A percentile compares a stretch with the other conserved stretches of the same genome.
Conservation (phyloP, 2,888 invertebrate species). For the Rhodophaea formosa region DNA sequence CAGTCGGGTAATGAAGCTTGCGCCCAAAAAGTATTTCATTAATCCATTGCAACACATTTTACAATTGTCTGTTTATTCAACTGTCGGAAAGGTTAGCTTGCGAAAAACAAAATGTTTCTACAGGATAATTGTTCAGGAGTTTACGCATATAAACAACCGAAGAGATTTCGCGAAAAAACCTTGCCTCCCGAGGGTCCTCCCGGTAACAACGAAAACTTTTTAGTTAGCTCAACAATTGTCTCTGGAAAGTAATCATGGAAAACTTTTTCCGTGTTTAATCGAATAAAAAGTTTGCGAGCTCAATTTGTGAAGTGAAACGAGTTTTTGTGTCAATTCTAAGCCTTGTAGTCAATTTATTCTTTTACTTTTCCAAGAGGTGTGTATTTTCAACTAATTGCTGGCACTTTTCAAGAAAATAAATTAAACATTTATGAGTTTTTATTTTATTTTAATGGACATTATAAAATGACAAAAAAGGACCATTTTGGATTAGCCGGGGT, state of each 20-base stretch:
- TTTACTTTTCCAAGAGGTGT: no score
- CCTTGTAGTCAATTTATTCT: no score
- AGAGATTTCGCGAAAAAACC: constrained; percentile 32
- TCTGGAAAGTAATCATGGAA: constrained; percentile 32
- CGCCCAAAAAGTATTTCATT: no score
- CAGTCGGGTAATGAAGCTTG: no score
- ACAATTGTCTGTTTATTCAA: no score
- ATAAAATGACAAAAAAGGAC: no score
- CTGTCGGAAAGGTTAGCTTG: constrained; percentile 2
- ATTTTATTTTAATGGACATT: no score
- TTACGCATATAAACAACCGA: constrained; percentile 36
- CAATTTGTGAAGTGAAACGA: not conserved
- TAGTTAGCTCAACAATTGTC: constrained; percentile 35
- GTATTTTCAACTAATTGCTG: no score
- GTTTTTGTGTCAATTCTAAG: not conserved
- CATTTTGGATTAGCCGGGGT: no score
- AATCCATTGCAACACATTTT: no score
- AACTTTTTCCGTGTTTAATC: constrained; percentile 31
- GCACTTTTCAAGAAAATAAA: no score
- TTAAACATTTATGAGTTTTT: no score
- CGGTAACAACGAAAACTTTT: constrained; percentile 28
- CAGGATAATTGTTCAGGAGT: constrained; percentile 33
- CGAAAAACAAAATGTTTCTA: constrained; percentile 26
- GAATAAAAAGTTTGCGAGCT: constrained; percentile 28
- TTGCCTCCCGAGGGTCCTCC: constrained; percentile 21